Evolutionary conservation across 30 jellyfish, hydroid and myxozoan genomes (phyloP).

Genomic region (Aurelia aurita complex sp. Pacific): DNA sequence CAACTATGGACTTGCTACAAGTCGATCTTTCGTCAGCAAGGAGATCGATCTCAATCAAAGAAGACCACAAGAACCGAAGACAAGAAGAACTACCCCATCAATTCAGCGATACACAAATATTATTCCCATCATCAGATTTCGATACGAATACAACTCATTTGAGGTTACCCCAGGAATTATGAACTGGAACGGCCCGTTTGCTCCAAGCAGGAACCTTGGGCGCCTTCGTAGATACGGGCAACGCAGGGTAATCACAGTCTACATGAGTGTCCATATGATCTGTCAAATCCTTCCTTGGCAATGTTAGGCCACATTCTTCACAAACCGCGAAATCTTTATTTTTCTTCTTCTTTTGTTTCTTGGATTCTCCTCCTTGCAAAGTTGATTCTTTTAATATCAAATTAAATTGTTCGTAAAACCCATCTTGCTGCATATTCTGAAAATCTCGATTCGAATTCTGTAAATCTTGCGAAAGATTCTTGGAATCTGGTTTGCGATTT

Average conservation of each 20-base stretch:
- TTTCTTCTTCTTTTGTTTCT: conserved; percentile 13
- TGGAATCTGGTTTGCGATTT: neutral
- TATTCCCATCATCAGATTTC: neutral
- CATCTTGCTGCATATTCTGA: neutral
- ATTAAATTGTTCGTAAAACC: neutral
- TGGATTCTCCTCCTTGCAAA: neutral
- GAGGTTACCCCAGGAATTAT: conserved; percentile 80
- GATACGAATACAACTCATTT: neutral
- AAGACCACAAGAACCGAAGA: too few relatives aligned
- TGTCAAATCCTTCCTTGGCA: conserved; percentile 58
- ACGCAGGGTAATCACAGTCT: conserved; percentile 86
- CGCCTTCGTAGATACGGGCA: conserved; percentile 60
- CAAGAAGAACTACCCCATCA: too few relatives aligned
- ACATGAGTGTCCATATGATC: conserved; percentile 76
- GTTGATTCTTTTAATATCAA: neutral
- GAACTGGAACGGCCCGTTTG: conserved; percentile 23
- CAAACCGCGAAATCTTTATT: conserved; percentile 28
- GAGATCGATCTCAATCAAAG: too few relatives aligned
- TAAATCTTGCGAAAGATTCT: neutral
- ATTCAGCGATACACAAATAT: too few relatives aligned
- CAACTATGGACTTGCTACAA: too few relatives aligned
- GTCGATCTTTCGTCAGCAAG: too few relatives aligned
- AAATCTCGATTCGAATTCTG: too few relatives aligned
- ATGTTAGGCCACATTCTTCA: conserved; percentile 45
- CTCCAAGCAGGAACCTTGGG: conserved; percentile 36